A percentile compares a stretch with the other conserved stretches of the same genome.
Conservation (phyloP, 2,113 vertebrate species). For the Gopherus flavomarginatus region DNA sequence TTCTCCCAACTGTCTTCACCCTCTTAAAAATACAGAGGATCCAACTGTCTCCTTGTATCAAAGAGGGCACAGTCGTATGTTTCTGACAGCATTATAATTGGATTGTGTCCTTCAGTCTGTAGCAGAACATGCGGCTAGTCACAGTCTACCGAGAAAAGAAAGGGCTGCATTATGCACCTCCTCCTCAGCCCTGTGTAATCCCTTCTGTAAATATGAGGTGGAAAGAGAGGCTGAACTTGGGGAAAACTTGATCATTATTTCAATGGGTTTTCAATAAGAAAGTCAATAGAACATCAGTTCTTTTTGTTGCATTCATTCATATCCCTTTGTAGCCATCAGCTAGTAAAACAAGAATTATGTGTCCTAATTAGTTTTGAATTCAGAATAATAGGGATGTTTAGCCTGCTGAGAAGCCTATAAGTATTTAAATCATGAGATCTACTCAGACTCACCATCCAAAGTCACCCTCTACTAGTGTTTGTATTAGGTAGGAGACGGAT, state of each 20-base stretch:
- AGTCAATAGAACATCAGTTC: neutral
- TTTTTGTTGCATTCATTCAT: neutral
- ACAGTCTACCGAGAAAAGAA: neutral
- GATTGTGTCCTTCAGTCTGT: neutral
- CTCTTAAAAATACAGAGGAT: neutral
- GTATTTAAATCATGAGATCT: conserved; percentile 74
- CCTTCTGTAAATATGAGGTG: neutral
- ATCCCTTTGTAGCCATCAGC: neutral
- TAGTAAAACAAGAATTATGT: conserved; percentile 3
- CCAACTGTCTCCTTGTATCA: neutral
- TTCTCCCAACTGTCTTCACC: neutral
- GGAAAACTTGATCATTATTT: conserved; percentile 8
- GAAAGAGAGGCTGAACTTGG: neutral
- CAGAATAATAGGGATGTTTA: conserved; percentile 64
- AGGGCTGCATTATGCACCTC: neutral
- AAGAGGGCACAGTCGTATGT: neutral
- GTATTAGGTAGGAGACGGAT: neutral
- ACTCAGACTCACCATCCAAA: neutral
- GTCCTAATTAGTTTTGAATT: conserved; percentile 73
- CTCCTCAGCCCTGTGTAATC: neutral
- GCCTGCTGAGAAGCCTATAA: conserved; percentile 60
- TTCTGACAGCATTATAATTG: conserved; percentile 29
- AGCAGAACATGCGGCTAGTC: neutral
- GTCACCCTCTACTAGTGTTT: neutral
- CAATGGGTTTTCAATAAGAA: neutral